These are phyloP conservation scores for Dipus sagitta DNA, from an alignment of 2,797 vertebrate genomes.

Conservation along the genomic window DNA sequence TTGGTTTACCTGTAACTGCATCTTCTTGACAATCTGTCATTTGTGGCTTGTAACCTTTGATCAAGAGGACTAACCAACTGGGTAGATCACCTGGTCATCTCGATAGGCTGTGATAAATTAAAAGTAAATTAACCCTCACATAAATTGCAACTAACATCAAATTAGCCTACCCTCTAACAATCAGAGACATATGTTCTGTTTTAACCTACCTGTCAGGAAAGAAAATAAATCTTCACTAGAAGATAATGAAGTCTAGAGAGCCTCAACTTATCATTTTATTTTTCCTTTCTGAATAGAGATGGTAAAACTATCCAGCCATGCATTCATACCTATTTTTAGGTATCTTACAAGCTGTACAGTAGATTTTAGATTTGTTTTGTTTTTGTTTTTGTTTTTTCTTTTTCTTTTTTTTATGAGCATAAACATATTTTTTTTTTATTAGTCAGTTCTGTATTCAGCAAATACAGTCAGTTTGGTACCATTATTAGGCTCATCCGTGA, in stretches of 20 bases:
- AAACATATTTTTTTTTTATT: no score
- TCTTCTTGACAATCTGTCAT: not conserved
- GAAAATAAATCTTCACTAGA: conserved; percentile 30
- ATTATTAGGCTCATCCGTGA: no score
- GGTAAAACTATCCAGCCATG: not conserved
- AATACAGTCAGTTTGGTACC: no score
- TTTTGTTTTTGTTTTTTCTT: no score
- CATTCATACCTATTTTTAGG: not conserved
- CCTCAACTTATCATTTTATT: not conserved
- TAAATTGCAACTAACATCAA: not conserved
- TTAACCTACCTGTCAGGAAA: not conserved
- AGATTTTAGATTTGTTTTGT: not conserved
- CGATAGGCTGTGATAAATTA: not conserved
- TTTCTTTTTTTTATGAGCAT: no score
- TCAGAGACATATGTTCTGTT: not conserved
- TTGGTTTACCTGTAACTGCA: not conserved
- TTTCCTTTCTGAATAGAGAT: not conserved
- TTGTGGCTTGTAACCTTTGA: not conserved
- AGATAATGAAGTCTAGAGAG: not conserved
- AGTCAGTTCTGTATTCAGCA: no score
- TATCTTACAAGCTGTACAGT: not conserved
- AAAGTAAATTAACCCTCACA: conserved; percentile 1
- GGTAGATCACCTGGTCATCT: not conserved
- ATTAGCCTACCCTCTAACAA: not conserved
- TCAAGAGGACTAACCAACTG: not conserved